phyloP scores from a whole-genome alignment of 2,113 vertebrate genomes.

The Copsychus sechellarum region DNA sequence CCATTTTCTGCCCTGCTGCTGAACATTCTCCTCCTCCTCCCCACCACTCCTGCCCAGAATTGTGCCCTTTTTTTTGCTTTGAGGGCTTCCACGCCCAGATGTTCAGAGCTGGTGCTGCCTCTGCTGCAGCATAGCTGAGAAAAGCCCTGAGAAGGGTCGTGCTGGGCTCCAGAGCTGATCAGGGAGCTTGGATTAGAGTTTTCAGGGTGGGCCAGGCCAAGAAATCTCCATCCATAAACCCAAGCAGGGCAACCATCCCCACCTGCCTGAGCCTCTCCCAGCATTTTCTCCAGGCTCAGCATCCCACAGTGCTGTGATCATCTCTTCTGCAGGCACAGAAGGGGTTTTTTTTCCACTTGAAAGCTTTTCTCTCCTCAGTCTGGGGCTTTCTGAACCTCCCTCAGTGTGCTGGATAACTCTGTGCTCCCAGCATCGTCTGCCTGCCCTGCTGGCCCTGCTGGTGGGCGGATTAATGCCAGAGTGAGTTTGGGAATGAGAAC shows the following conservation, averaged over 20 bases:
- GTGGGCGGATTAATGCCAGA: not conserved
- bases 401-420: not conserved
- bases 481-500: not conserved
- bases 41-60: not conserved
- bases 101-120: not conserved
- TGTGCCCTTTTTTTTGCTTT: not conserved
- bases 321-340: not conserved
- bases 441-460: not conserved
- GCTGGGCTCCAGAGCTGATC: not conserved
- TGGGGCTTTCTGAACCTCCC: not conserved
- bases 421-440: accelerated
- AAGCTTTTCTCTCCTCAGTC: not conserved
- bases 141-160: not conserved
- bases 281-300: not conserved
- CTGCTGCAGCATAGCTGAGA: not conserved
- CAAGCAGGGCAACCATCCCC: not conserved
- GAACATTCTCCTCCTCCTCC: not conserved
- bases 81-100: not conserved
- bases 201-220: not conserved
- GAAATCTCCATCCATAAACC: not conserved
- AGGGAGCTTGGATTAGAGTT: not conserved
- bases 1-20: not conserved
- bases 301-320: not conserved
- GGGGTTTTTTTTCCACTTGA: not conserved
- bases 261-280: not conserved